A percentile compares a stretch with the other conserved stretches of the same genome.
Evolutionary conservation across 2,797 vertebrate species (phyloP).

Genomic region (Sebastes kiyomatsui): DNA sequence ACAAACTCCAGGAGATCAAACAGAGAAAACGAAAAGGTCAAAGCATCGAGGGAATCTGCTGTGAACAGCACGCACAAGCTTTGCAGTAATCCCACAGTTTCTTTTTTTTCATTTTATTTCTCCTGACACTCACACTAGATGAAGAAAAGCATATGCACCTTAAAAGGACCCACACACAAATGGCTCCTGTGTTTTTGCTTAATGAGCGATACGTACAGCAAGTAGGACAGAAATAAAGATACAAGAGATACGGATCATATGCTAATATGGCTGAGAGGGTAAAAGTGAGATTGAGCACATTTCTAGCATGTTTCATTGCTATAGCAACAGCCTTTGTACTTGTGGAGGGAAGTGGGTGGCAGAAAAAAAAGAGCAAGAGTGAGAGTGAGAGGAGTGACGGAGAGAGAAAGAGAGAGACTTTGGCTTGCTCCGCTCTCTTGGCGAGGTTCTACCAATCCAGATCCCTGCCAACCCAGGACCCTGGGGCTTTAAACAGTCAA

Average conservation of each 20-base stretch:
- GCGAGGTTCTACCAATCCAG: conserved; percentile 46
- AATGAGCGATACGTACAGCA: conserved; percentile 11
- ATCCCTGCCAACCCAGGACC: conserved; percentile 60
- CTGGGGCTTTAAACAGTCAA: conserved; percentile 65
- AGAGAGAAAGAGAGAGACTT: conserved; percentile 40
- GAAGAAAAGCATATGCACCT: background rate
- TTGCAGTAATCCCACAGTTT: conserved; percentile 41
- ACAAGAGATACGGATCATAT: conserved; percentile 55
- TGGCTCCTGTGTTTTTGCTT: background rate
- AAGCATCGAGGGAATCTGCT: conserved; percentile 33
- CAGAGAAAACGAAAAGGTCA: conserved; percentile 45
- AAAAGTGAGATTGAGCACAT: conserved; percentile 68
- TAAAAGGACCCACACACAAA: background rate
- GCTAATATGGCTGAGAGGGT: conserved; percentile 54
- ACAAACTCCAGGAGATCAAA: conserved; percentile 32
- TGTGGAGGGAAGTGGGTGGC: conserved; percentile 73
- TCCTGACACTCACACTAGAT: background rate
- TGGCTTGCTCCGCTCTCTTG: conserved; percentile 62
- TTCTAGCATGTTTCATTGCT: conserved; percentile 75
- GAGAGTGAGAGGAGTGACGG: conserved; percentile 57
- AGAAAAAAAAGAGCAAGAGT: conserved; percentile 49
- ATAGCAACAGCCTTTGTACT: conserved; percentile 80
- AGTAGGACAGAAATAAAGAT: conserved; percentile 27
- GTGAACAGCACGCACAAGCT: conserved; percentile 45
- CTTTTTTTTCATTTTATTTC: background rate